Conservation (phyloP, 2,113 vertebrate genomes). For the Megaleporinus macrocephalus region DNA sequence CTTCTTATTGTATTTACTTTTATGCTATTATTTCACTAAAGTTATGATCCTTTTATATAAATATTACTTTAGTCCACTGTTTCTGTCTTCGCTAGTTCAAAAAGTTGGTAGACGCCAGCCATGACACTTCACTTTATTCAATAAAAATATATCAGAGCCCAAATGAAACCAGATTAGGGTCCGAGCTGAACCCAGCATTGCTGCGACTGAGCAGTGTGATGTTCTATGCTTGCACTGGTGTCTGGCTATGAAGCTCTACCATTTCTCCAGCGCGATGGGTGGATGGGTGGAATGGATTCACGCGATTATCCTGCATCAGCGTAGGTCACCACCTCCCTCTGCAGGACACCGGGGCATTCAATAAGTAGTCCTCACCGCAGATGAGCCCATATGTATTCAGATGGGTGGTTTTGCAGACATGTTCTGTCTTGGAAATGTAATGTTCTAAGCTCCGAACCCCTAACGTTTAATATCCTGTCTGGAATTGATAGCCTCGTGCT, state of each 20-base stretch:
- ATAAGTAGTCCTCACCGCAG: neutral
- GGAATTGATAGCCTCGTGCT: conserved; percentile 38
- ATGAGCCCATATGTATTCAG: conserved; percentile 40
- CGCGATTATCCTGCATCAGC: conserved; percentile 2
- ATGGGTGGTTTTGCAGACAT: neutral
- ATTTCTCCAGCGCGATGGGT: conserved; percentile 5
- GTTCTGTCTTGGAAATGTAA: conserved; percentile 10
- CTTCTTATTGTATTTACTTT: too few species aligned
- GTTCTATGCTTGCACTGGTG: neutral
- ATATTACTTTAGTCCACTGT: too few species aligned
- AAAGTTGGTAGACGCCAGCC: too few species aligned
- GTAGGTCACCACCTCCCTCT: conserved; percentile 24
- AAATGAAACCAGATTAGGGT: neutral
- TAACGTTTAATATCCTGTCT: conserved; percentile 49
- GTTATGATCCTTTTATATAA: too few species aligned
- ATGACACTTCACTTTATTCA: neutral
- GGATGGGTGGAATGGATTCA: neutral
- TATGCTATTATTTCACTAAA: too few species aligned
- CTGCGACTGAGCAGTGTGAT: neutral
- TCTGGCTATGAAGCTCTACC: neutral
- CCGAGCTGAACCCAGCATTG: neutral
- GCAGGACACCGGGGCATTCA: conserved; percentile 12
- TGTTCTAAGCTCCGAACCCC: neutral
- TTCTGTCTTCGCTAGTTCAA: too few species aligned
- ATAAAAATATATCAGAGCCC: neutral